Base-by-base conservation (phyloP, 2,113 vertebrate species). In the Catharus fuscescens region DNA sequence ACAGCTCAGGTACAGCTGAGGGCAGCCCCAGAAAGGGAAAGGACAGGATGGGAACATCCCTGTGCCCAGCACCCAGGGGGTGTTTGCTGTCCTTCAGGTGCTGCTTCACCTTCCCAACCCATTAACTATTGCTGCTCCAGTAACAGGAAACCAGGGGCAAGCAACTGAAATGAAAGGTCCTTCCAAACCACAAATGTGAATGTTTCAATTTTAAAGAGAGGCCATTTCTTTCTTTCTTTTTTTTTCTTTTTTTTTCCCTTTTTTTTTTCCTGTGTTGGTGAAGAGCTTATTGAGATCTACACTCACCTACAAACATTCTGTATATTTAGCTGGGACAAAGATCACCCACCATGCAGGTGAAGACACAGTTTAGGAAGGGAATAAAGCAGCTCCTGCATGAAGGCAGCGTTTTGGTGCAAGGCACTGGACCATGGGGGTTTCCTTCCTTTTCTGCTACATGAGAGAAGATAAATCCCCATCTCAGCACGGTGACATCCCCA, bases 171-270 rank as follows among this genome's bases (percentile, higher is more conserved):
- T 48, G 48, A 76, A 90, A 82, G 38, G 38, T 48, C 74, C 26
- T 77, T 95, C 88, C 80, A 91, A 83, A 86, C 19, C 47, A 61
- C 60, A 91, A 72, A 70, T 25, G 60, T 6, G 3, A 85, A 67
- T 31, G 29, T 60, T 90, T 67, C 29, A 14, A n/a, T 64, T 72
- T 65, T 13, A 23, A 44, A 71, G 47, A 59, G 21, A 56, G 28
- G 12, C 1, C 25, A 19, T 25, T n/a, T 23, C 4, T 48, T 48
- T 48, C 24, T 8, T 21, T 50, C 12, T 14, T 50, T 24, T 4
- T 8, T 24, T 24, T 25, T 6, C 14, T 24, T 50, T 14, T 26
- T 50, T 14, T 8, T 1, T 1, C 38, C 31, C 17, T 18, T 7
- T 11, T 18, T n/a, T 4, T 44, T 52, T 14, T 31, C 5, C 10